A percentile compares a stretch with the other conserved stretches of the same genome.
Conservation (phyloP, 2,797 vertebrate species). For the Meda fulgida region DNA sequence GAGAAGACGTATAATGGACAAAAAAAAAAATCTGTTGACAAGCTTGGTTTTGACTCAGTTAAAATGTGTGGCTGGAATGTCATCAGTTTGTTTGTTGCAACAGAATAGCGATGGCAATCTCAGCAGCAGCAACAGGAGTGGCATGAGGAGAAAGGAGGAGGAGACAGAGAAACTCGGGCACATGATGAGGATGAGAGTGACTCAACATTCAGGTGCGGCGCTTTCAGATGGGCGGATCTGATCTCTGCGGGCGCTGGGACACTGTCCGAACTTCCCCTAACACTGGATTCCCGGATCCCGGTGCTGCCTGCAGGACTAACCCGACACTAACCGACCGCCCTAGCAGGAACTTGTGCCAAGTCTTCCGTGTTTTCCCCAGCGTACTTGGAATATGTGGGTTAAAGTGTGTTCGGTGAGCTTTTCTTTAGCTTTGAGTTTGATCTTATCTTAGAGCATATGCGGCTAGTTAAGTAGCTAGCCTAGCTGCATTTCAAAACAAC, state of each 20-base stretch:
- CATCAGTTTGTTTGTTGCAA: neutral
- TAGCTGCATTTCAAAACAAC: constrained; percentile 24
- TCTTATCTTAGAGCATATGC: constrained; percentile 9
- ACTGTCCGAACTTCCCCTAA: constrained; percentile 53
- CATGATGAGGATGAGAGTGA: constrained; percentile 57
- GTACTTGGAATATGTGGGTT: too few species aligned
- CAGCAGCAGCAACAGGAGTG: constrained; percentile 28
- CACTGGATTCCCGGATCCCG: constrained; percentile 16
- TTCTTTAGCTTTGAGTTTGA: constrained; percentile 25
- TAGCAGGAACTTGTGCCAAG: neutral
- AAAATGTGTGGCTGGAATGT: neutral
- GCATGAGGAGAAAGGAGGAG: constrained; percentile 29
- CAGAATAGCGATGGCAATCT: neutral
- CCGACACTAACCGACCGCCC: neutral
- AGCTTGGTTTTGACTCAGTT: neutral
- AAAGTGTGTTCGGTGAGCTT: constrained; percentile 33
- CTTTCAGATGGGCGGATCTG: constrained; percentile 48
- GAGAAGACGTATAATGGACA: neutral
- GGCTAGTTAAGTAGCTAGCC: constrained; percentile 52
- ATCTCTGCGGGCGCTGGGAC: constrained; percentile 47
- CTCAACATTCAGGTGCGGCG: constrained; percentile 77
- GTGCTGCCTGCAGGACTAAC: neutral
- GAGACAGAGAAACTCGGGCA: constrained; percentile 30
- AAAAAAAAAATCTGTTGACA: neutral
- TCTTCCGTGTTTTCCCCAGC: neutral